phyloP scores from a whole-genome alignment of 2,797 vertebrate species.

The Pteropus rufus region DNA sequence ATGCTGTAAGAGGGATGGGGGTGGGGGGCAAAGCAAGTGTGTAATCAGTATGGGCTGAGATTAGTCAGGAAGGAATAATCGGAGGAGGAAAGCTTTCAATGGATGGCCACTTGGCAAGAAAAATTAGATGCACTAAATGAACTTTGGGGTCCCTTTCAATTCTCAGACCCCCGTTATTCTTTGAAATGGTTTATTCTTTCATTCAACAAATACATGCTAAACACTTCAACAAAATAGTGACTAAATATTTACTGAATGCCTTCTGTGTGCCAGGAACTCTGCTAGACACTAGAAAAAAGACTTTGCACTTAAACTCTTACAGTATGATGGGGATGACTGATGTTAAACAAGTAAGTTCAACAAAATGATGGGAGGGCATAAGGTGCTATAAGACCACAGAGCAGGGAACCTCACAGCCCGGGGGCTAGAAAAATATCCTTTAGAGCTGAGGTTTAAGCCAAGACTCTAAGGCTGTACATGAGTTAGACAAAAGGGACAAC shows the following conservation, averaged over 20 bases:
- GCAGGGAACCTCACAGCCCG: neutral
- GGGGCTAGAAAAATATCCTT: neutral
- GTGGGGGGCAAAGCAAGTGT: neutral
- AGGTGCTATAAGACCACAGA: neutral
- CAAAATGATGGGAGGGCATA: neutral
- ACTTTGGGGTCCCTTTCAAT: neutral
- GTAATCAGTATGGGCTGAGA: neutral
- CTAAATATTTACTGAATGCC: neutral
- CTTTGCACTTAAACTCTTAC: neutral
- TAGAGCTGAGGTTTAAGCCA: neutral
- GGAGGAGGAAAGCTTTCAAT: neutral
- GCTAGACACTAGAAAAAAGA: neutral
- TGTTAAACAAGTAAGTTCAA: neutral
- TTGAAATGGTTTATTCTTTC: conserved; percentile 21
- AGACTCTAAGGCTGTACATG: neutral
- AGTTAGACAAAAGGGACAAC: neutral
- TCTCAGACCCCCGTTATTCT: neutral
- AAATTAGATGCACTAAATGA: neutral
- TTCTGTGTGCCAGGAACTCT: neutral
- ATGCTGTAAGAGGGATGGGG: neutral
- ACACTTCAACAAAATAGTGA: neutral
- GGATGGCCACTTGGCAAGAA: neutral
- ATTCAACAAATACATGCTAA: neutral
- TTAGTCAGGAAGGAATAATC: neutral
- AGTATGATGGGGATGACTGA: neutral